These are phyloP conservation scores for Probosciger aterrimus DNA, from an alignment of 2,113 vertebrate genomes.

Conservation along the genomic window DNA sequence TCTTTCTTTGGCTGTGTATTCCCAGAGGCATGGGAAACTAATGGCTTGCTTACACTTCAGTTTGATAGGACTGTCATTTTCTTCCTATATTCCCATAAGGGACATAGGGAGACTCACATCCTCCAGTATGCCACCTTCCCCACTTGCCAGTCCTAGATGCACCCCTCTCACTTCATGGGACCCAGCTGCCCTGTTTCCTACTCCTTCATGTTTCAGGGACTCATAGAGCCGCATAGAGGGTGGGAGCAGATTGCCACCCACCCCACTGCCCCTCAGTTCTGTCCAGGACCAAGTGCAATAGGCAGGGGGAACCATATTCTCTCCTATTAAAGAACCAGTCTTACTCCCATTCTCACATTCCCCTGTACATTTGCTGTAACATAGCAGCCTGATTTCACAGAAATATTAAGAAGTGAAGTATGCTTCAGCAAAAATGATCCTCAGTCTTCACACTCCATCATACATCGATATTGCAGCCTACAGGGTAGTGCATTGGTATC, in stretches of 20 bases:
- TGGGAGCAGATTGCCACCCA: neutral
- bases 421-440: neutral
- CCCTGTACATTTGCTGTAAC: neutral
- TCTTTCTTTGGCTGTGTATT: neutral
- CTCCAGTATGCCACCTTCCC: rapidly evolving
- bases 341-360: neutral
- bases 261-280: too few species aligned
- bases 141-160: rapidly evolving
- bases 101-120: neutral
- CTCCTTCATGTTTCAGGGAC: neutral
- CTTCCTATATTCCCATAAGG: neutral
- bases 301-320: neutral
- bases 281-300: rapidly evolving
- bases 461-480: neutral
- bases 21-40: neutral
- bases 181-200: neutral
- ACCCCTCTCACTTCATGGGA: neutral
- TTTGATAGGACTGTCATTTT: neutral
- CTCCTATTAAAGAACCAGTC: neutral
- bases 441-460: neutral
- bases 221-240: neutral
- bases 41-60: neutral
- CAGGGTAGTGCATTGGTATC: neutral
- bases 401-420: neutral
- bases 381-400: neutral